A percentile compares a stretch with the other conserved stretches of the same genome.
Conservation (phyloP, 2,113 vertebrate genomes). For the Heliornis fulica region DNA sequence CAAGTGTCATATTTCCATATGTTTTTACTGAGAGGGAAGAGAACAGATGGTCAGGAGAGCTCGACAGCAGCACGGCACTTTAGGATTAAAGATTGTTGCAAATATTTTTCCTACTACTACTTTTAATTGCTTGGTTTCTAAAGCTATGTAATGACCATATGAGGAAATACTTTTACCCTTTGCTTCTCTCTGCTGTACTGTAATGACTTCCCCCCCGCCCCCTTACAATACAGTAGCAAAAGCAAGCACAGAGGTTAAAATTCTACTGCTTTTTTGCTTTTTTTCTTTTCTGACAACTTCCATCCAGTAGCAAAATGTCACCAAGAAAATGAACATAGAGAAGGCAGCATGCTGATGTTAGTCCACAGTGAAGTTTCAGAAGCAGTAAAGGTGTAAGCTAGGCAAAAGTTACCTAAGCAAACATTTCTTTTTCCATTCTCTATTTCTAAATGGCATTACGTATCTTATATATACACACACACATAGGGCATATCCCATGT, state of each 20-base stretch:
- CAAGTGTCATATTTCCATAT: background rate
- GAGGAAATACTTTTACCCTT: background rate
- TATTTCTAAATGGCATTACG: background rate
- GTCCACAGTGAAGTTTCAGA: background rate
- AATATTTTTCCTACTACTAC: background rate
- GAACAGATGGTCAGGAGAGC: background rate
- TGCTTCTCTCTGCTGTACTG: background rate
- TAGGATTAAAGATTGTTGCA: background rate
- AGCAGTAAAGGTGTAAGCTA: background rate
- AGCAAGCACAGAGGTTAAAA: background rate
- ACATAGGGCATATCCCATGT: background rate
- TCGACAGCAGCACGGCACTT: fast-evolving
- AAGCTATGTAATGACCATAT: background rate
- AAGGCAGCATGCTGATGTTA: background rate
- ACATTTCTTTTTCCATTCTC: background rate
- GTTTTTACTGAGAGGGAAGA: background rate
- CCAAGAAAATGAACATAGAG: background rate
- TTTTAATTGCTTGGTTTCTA: background rate
- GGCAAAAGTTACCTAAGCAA: background rate
- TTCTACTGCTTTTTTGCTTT: no score
- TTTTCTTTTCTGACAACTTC: background rate
- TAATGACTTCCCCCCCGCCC: background rate
- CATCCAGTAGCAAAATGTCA: background rate
- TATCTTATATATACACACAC: background rate
- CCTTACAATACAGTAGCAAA: background rate